phyloP scores from a whole-genome alignment of 1,140 invertebrate genomes.

The Trachymyrmex cornetzi region DNA sequence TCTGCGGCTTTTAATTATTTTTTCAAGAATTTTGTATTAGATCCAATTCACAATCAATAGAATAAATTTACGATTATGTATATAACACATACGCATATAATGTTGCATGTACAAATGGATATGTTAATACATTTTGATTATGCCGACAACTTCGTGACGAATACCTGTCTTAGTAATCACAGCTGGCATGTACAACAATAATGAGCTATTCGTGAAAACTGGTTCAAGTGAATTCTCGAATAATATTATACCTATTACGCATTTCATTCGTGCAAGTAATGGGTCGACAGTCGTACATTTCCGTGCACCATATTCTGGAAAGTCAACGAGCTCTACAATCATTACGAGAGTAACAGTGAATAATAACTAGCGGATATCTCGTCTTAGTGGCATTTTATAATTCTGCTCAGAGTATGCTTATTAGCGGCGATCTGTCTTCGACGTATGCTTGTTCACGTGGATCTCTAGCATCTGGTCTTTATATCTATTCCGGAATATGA shows the following conservation, averaged over 20 bases:
- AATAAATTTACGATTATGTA: not conserved
- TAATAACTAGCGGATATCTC: slow-evolving; percentile 20
- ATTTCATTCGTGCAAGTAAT: slow-evolving; percentile 34
- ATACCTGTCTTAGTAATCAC: not conserved
- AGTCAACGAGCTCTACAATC: slow-evolving; percentile 31
- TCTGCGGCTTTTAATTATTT: not conserved
- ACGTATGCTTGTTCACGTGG: not conserved
- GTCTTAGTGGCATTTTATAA: slow-evolving; percentile 8
- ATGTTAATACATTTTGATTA: not conserved
- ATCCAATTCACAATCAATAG: not conserved
- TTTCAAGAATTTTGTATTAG: slow-evolving; percentile 8
- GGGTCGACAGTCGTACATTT: not conserved
- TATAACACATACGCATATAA: not conserved
- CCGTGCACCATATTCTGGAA: slow-evolving; percentile 5
- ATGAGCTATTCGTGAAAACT: slow-evolving; percentile 8
- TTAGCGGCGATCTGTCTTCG: slow-evolving; percentile 28
- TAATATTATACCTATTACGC: slow-evolving; percentile 33
- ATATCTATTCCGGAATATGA: not conserved
- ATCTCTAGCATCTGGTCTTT: not conserved
- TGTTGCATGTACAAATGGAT: not conserved
- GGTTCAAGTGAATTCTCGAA: slow-evolving; percentile 26
- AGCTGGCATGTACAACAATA: not conserved
- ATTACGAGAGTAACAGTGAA: slow-evolving; percentile 2
- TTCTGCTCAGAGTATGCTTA: not conserved
- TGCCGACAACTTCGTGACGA: not conserved